phyloP scores from a whole-genome alignment of 1,140 invertebrate genomes.

The Idris sp. region DNA sequence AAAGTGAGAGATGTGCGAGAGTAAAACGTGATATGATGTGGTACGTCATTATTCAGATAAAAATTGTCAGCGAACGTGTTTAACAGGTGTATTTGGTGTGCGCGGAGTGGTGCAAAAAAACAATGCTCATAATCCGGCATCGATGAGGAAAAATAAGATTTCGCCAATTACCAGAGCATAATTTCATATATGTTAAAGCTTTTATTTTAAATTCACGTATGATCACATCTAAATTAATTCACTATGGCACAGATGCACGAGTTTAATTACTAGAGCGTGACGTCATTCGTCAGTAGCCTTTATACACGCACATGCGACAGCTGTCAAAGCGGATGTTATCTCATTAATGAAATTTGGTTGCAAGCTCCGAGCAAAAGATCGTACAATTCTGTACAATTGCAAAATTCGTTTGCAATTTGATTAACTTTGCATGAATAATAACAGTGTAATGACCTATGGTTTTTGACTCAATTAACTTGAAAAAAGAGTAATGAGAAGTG shows the following conservation, averaged over 20 bases:
- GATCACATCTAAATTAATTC: constrained; percentile 64
- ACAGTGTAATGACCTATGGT: constrained; percentile 37
- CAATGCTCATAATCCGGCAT: no score
- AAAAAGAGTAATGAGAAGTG: neutral
- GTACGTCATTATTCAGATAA: no score
- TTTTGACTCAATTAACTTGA: constrained; percentile 14
- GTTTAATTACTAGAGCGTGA: constrained; percentile 66
- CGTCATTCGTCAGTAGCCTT: constrained; percentile 66
- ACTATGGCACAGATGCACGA: constrained; percentile 62
- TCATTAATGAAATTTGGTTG: constrained; percentile 66
- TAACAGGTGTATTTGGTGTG: no score
- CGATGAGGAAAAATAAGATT: constrained; percentile 21
- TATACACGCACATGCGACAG: constrained; percentile 65
- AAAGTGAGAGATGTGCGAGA: no score
- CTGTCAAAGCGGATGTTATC: constrained; percentile 65
- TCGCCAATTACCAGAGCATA: constrained; percentile 37
- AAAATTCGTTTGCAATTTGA: constrained; percentile 57
- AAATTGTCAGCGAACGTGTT: no score
- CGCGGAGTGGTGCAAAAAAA: no score
- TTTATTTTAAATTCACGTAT: constrained; percentile 63
- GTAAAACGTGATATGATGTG: no score
- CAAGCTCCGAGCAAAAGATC: constrained; percentile 56
- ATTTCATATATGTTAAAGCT: constrained; percentile 36
- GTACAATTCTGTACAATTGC: constrained; percentile 56
- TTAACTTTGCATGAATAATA: constrained; percentile 57